Evolutionary conservation across 2,888 invertebrate genomes (phyloP), one percentile per base, ranked within the genome.

Genomic region (Chelonus formosanus): DNA sequence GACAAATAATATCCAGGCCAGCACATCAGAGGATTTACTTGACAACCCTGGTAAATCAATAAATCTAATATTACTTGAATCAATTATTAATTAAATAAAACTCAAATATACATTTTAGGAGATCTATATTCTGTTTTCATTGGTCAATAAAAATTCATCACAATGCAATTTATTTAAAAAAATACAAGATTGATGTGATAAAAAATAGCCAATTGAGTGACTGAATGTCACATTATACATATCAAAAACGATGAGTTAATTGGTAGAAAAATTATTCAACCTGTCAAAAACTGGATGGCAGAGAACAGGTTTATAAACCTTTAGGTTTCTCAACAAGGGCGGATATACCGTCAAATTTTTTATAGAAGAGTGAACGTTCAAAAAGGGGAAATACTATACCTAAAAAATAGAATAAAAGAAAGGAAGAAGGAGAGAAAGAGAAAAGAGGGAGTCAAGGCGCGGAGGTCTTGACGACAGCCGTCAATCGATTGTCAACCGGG

Each of bases 401-500:
- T 63, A 65, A 20, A 20, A 20, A 20, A 20, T 20, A 20, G 20
- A 20, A 20, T 20, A 20, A 20, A 20, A 20, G 20, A 20, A 20
- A 20, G 20, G 20, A 20, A 20, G 20, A 20, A 20, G 20, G 20
- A 20, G 20, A 20, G 20, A 20, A 2, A 20, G 20, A 20, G 68
- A 65, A 67, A 65, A 57, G 72, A 57, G 63, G 52, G 65, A 71
- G 69, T 70, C 70, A 74, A 73, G 77, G 76, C 76, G 79, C 77
- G 75, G 78, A 76, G 78, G 80, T 83, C 82, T 84, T 81, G 82
- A 80, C 83, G 84, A 84, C 84, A 84, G 84, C 80, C 84, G 83
- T 84, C 84, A 84, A 84, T 84, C 84, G 84, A 85, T 85, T 85
- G 84, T 84, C 84, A 84, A 84, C 83, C 84, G 80, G 83, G 83